Evolutionary conservation across 2,113 vertebrate genomes (phyloP).

Genomic region (Phyllopteryx taeniolatus): DNA sequence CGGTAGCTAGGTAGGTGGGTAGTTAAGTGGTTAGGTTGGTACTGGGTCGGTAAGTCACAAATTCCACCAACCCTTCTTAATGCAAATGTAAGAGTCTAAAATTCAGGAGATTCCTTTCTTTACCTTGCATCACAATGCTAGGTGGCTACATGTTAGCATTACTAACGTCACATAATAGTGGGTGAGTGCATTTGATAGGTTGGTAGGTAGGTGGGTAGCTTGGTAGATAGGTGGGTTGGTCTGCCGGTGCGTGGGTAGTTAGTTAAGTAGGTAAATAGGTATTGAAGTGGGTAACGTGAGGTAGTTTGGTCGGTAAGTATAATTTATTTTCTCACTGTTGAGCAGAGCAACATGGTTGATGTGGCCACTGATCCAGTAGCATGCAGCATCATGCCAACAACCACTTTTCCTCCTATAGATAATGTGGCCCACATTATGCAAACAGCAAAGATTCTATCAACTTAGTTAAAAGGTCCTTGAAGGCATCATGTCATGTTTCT

Average conservation of each 20-base stretch:
- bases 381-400: neutral
- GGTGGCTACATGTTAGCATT: neutral
- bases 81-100: neutral
- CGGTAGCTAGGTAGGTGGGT: no score
- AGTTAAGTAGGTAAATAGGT: no score
- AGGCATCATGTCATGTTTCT: neutral
- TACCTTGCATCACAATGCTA: neutral
- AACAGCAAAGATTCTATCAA: neutral
- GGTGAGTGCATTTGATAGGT: no score
- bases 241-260: no score
- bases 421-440: neutral
- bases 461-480: neutral
- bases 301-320: no score
- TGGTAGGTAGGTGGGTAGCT: no score
- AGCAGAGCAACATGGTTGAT: neutral
- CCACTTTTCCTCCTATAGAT: neutral
- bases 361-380: neutral
- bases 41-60: neutral
- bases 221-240: no score
- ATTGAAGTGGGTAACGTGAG: no score
- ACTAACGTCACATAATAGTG: neutral
- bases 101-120: no score
- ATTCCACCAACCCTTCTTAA: neutral
- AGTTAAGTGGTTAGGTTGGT: neutral
- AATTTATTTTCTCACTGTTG: neutral